These are phyloP conservation scores for Cremastobaeus sp. DNA, from an alignment of 2,888 invertebrate species.

Conservation along the genomic window DNA sequence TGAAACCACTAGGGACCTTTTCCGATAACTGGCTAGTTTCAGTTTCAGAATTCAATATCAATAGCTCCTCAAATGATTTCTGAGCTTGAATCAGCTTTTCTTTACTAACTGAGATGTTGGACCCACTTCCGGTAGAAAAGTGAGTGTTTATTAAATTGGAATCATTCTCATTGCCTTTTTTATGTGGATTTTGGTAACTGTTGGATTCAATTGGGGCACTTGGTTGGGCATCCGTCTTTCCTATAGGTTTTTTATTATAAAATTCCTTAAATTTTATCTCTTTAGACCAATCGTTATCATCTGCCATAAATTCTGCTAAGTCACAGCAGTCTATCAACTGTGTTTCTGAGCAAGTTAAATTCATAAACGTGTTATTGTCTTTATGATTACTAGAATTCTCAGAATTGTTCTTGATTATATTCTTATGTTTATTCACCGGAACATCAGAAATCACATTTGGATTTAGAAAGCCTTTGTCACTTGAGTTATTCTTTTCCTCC, in stretches of 20 bases:
- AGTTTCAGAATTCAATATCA: too few relatives aligned
- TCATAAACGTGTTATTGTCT: neutral
- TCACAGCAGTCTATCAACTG: conserved; percentile 41
- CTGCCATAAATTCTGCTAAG: conserved; percentile 37
- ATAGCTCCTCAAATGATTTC: neutral
- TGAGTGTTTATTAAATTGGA: too few relatives aligned
- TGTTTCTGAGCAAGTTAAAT: conserved; percentile 29
- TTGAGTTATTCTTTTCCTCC: neutral
- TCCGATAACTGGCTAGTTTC: neutral
- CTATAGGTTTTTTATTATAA: neutral
- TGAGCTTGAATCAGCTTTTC: neutral
- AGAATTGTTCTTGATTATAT: too few relatives aligned
- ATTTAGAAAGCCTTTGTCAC: neutral
- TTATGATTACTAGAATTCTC: neutral
- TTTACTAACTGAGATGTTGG: too few relatives aligned
- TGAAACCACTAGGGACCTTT: conserved; percentile 19
- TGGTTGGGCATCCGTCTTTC: too few relatives aligned
- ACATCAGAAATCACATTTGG: too few relatives aligned
- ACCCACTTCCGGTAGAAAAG: too few relatives aligned
- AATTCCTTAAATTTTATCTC: neutral
- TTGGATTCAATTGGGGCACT: too few relatives aligned
- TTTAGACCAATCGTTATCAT: conserved; percentile 36
- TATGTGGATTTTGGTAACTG: too few relatives aligned
- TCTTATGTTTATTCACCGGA: too few relatives aligned
- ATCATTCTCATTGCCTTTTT: too few relatives aligned